These are phyloP conservation scores for Podilymbus podiceps DNA, from an alignment of 2,113 vertebrate species.

Conservation along the genomic window DNA sequence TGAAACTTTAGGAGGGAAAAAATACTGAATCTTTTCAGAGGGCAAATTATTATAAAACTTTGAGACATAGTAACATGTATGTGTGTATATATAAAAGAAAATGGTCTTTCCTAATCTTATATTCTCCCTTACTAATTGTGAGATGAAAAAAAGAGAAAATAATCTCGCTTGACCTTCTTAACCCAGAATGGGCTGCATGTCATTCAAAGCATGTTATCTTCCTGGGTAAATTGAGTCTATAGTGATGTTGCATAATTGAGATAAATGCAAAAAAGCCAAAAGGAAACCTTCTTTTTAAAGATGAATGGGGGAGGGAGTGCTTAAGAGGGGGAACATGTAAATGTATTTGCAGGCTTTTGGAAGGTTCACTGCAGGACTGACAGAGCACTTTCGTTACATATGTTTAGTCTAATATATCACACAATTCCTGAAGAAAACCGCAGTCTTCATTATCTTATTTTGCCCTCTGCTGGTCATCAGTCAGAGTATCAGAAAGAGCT, in stretches of 20 bases:
- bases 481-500: neutral
- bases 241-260: neutral
- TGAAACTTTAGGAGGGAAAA: neutral
- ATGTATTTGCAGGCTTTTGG: neutral
- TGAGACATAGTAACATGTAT: neutral
- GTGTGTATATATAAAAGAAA: neutral
- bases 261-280: neutral
- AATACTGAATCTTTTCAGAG: neutral
- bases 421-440: neutral
- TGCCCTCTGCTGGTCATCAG: constrained; percentile 63
- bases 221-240: neutral
- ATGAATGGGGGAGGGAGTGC: neutral
- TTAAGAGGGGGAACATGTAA: neutral
- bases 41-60: neutral
- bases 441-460: neutral
- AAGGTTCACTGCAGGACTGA: neutral
- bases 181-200: neutral
- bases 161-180: neutral
- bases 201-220: neutral
- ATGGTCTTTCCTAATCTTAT: neutral
- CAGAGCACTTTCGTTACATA: neutral
- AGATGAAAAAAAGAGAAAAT: neutral
- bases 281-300: neutral
- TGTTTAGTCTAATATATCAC: neutral
- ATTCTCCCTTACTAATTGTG: neutral